Base-by-base conservation (phyloP, 35 echinoderm and acorn worm species). In the Acanthaster planci region DNA sequence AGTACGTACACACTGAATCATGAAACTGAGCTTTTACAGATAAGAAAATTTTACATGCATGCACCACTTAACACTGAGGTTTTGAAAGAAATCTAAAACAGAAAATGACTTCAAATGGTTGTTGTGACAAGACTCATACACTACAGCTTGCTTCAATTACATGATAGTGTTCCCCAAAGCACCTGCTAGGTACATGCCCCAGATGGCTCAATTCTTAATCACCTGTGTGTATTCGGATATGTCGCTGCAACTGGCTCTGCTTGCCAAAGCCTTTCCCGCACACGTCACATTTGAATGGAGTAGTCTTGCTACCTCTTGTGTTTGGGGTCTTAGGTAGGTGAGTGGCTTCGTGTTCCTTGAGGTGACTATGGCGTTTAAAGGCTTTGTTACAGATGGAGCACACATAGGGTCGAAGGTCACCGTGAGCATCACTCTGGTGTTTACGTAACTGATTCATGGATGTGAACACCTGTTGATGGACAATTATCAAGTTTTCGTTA, bases 171-270 rank as follows among this genome's bases (percentile, higher is more conserved):
- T 47, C 42, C 4, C 42, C 4, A 6, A 6, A 68, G 60, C 8
- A 7, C n/a, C 60, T 6, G n/a, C n/a, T 6, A 18, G n/a, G 60
- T 4, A 18, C n/a, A 27, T 23, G 60, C 3, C 76, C 35, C 1
- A 30, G 76, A 26, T 77, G 34, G 76, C 76, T 5, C 16, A 6
- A 12, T 12, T 47, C 4, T 39, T 32, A 82, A 79, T 84, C 27
- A 99, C 96, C 96, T 82, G 96, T 99, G 51, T 99, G 96, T 39
- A 89, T 92, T 8, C 96, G 78, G 10, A 88, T 32, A 81, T 99
- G 96, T 30, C 96, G 88, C 52, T 94, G 86, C 38, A 99, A 29
- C 64, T 94, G 92, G 59, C 96, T 99, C 0, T 89, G 96, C 60
- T 99, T 99, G 42, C 76, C 54, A 56, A 99, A 99, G n/a, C 51